phyloP scores from a whole-genome alignment of 2,797 vertebrate genomes.

The Leucoraja ocellata region DNA sequence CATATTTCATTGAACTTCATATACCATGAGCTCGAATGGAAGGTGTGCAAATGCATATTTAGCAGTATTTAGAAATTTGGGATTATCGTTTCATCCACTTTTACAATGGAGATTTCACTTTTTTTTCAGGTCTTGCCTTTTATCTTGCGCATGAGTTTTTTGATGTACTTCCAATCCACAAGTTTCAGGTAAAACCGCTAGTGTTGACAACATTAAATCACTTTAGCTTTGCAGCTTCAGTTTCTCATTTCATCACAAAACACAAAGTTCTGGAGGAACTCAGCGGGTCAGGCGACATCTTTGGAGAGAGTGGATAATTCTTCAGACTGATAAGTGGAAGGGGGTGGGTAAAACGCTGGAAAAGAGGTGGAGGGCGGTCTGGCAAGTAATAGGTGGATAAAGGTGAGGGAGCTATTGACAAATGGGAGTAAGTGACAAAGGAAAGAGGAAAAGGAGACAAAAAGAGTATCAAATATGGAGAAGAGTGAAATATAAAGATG shows the following conservation, averaged over 20 bases:
- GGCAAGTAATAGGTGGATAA: neutral
- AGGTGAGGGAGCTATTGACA: too few relatives aligned
- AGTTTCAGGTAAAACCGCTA: slow-evolving; percentile 74
- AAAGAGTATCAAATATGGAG: too few relatives aligned
- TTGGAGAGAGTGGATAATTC: too few relatives aligned
- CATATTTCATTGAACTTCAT: neutral
- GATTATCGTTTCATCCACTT: neutral
- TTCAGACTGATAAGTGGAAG: too few relatives aligned
- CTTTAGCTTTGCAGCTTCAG: neutral
- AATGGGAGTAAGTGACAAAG: too few relatives aligned
- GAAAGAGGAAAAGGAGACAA: too few relatives aligned
- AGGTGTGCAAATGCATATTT: neutral
- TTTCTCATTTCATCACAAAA: slow-evolving; percentile 5
- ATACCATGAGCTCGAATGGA: neutral
- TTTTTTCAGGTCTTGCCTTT: slow-evolving; percentile 71
- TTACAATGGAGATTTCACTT: neutral
- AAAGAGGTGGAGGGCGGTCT: neutral
- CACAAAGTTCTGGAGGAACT: too few relatives aligned
- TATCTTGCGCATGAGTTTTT: slow-evolving; percentile 95
- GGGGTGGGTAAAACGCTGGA: too few relatives aligned
- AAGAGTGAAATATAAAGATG: too few relatives aligned
- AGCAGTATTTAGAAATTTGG: neutral
- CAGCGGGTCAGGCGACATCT: too few relatives aligned
- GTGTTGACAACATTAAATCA: neutral
- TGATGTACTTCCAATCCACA: slow-evolving; percentile 87